Evolutionary conservation across 2,888 invertebrate species (phyloP), one percentile per base, ranked within the genome.

Genomic region (Dolomedes plantarius): DNA sequence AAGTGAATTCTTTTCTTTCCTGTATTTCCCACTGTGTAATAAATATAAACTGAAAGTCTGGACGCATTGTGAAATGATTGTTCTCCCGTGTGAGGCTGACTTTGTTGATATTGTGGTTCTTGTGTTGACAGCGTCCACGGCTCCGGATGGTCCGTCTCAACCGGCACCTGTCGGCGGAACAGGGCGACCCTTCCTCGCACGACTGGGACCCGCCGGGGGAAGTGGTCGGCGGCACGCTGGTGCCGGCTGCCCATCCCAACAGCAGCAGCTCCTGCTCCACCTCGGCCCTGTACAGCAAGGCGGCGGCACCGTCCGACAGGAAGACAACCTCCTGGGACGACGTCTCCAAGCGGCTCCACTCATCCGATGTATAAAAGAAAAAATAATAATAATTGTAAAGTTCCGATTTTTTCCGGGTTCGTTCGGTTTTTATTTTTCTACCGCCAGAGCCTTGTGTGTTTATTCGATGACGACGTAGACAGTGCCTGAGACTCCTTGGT

Each of bases 401-500:
- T 74, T 64, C 29, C 46, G 41, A 71, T 39, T 64, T 73, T 68
- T 72, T 56, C 65, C 71, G 69, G 64, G 80, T 78, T 86, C 74
- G 85, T 85, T 85, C 73, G 80, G 75, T 86, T 86, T 86, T 86
- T 86, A 86, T 86, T 86, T 86, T 86, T 86, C 80, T 86, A 86
- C 86, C 80, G 86, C 86, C 86, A 80, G 86, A 78, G 86, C 86
- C 86, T 86, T 80, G 80, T 76, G 86, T 86, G 86, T 79, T 79
- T 83, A 76, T 81, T 81, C 79, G 62, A 56, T 56, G 50, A 79
- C 27, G 74, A 81, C 50, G 82, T 85, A 86, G 86, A 86, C 86
- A 86, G 86, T 86, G 86, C 86, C 86, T 86, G 80, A 86, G 80
- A 86, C 80, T 86, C 86, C 86, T 86, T 85, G 82, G 76, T 85